phyloP scores from a whole-genome alignment of 1,140 invertebrate species.

The Drosophila nikananu region DNA sequence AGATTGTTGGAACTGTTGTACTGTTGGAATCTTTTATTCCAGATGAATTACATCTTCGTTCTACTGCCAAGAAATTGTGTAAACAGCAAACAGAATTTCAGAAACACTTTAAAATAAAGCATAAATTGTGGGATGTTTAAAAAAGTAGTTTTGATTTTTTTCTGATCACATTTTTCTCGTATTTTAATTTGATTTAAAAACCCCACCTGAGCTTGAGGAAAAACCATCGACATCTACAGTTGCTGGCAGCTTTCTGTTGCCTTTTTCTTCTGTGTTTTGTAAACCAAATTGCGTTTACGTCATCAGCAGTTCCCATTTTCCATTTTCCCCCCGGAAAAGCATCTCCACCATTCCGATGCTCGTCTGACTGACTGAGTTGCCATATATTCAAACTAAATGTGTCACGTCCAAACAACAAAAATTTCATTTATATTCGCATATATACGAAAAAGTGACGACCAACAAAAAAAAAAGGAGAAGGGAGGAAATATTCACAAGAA shows the following conservation, averaged over 20 bases:
- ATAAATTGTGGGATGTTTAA: too few species aligned
- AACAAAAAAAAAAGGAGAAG: slow-evolving; percentile 9
- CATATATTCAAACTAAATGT: slow-evolving; percentile 82
- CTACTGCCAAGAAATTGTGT: too few species aligned
- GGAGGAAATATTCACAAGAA: slow-evolving; percentile 24
- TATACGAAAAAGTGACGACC: slow-evolving; percentile 30
- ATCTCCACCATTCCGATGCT: slow-evolving; percentile 63
- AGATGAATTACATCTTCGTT: too few species aligned
- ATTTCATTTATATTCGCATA: slow-evolving; percentile 82
- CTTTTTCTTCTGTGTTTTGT: slow-evolving; percentile 27
- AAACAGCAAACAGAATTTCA: too few species aligned
- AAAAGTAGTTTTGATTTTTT: too few species aligned
- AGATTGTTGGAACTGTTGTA: too few species aligned
- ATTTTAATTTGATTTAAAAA: background rate
- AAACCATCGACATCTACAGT: slow-evolving; percentile 24
- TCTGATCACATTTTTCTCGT: background rate
- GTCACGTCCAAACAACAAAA: slow-evolving; percentile 82
- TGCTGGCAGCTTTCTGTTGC: slow-evolving; percentile 6
- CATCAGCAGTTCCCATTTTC: slow-evolving; percentile 37
- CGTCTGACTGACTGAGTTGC: slow-evolving; percentile 67
- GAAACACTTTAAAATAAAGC: too few species aligned
- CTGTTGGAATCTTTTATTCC: too few species aligned
- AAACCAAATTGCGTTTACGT: slow-evolving; percentile 53
- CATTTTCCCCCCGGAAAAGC: slow-evolving; percentile 1
- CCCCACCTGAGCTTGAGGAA: slow-evolving; percentile 1